phyloP scores from a whole-genome alignment of 2,113 vertebrate genomes.

The Laticauda laticaudata region DNA sequence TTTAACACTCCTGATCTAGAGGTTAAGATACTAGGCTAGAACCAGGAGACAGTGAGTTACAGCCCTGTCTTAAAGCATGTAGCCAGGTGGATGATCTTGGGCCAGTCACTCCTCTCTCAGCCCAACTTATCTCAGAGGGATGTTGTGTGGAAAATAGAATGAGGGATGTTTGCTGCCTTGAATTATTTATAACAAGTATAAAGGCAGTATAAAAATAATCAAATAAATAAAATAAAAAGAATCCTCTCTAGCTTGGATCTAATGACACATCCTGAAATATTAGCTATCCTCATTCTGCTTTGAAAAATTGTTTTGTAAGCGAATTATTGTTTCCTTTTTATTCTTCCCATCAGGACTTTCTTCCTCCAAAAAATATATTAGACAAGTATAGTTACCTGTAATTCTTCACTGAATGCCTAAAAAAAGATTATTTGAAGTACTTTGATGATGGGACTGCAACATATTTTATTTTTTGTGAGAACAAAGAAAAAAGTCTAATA shows the following conservation, averaged over 20 bases:
- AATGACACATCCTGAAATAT: not conserved
- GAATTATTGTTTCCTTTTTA: not conserved
- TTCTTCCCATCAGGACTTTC: not conserved
- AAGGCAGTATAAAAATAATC: no score
- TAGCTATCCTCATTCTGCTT: not conserved
- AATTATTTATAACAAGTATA: no score
- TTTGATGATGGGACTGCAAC: slow-evolving; percentile 2
- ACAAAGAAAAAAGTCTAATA: not conserved
- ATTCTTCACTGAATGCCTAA: not conserved
- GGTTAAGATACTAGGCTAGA: not conserved
- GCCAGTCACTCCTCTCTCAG: no score
- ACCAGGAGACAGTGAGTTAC: not conserved
- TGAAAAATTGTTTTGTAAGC: not conserved
- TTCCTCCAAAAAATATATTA: not conserved
- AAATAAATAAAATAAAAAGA: no score
- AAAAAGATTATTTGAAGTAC: not conserved
- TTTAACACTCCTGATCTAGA: not conserved
- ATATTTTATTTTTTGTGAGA: not conserved
- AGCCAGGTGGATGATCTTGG: no score
- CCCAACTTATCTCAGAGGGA: no score
- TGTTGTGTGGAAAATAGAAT: no score
- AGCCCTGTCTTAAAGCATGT: not conserved
- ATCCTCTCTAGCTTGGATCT: not conserved
- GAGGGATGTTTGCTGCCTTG: no score
- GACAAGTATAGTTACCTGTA: not conserved